These are phyloP conservation scores for Phycodurus eques DNA, from an alignment of 2,113 vertebrate genomes.

Conservation along the genomic window DNA sequence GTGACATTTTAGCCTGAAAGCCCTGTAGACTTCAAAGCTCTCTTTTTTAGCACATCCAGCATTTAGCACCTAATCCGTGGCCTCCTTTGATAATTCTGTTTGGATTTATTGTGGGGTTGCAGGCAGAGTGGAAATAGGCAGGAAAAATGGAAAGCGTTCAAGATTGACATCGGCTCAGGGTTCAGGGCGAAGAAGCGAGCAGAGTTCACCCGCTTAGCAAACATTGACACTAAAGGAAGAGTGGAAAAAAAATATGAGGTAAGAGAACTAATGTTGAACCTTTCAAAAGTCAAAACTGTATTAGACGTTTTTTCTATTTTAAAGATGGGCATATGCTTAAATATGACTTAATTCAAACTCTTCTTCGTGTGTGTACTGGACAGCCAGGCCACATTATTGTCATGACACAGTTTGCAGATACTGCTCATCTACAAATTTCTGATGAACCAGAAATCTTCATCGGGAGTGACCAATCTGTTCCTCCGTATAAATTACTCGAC, in stretches of 20 bases:
- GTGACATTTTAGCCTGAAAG: constrained; percentile 63
- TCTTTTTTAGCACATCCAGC: constrained; percentile 44
- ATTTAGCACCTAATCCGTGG: constrained; percentile 58
- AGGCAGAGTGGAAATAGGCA: constrained; percentile 36
- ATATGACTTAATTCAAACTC: background rate
- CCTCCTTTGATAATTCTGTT: constrained; percentile 61
- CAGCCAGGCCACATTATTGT: no score
- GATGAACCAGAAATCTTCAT: no score
- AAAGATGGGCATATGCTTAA: background rate
- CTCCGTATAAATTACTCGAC: no score
- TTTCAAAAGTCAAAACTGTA: background rate
- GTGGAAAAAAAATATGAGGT: background rate
- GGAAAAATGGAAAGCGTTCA: constrained; percentile 27
- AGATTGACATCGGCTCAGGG: constrained; percentile 34
- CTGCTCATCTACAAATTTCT: no score
- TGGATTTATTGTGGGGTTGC: constrained; percentile 59
- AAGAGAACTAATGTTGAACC: constrained; percentile 1
- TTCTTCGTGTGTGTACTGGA: no score
- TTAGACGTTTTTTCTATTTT: background rate
- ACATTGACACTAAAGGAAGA: background rate
- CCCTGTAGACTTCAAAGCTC: constrained; percentile 62
- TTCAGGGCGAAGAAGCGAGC: constrained; percentile 12
- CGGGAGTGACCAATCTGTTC: no score
- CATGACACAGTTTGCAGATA: no score
- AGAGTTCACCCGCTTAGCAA: constrained; percentile 1